A percentile compares a stretch with the other conserved stretches of the same genome.
These are phyloP conservation scores for Azorinus chamasolen DNA, from an alignment of 2,888 invertebrate genomes.

Conservation along the genomic window DNA sequence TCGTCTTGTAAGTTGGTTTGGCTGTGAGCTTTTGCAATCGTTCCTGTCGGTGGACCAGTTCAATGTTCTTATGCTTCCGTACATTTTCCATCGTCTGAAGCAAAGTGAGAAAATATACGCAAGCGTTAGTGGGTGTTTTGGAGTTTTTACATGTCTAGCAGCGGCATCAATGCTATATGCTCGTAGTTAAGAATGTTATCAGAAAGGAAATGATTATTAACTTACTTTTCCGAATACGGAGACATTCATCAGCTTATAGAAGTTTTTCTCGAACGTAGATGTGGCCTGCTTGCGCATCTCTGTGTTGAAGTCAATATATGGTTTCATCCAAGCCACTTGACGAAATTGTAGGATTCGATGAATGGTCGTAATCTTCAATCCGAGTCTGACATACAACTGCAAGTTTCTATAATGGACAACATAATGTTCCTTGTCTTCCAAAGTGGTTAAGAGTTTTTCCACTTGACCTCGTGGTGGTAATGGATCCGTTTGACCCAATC, in stretches of 20 bases:
- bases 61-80: slow-evolving; percentile 20
- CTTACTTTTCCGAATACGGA: slow-evolving; percentile 84
- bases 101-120: neutral
- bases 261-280: slow-evolving; percentile 78
- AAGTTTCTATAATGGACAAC: slow-evolving; percentile 25
- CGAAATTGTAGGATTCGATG: slow-evolving; percentile 78
- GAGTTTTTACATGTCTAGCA: too few species aligned
- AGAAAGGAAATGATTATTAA: neutral
- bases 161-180: too few species aligned
- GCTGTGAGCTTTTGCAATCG: slow-evolving; percentile 27
- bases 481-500: slow-evolving; percentile 15
- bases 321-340: slow-evolving; percentile 80
- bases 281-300: slow-evolving; percentile 68
- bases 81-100: slow-evolving; percentile 34
- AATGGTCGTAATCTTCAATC: slow-evolving; percentile 71
- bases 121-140: neutral
- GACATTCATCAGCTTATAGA: slow-evolving; percentile 76
- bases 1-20: slow-evolving; percentile 55
- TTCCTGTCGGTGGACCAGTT: slow-evolving; percentile 20
- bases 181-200: neutral
- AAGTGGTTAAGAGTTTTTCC: slow-evolving; percentile 18
- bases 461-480: slow-evolving; percentile 12
- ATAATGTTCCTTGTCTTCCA: slow-evolving; percentile 22
- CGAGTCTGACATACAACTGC: slow-evolving; percentile 39
- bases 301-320: slow-evolving; percentile 80